Conservation (phyloP, 1,140 invertebrate genomes). For the Eriosoma lanigerum region DNA sequence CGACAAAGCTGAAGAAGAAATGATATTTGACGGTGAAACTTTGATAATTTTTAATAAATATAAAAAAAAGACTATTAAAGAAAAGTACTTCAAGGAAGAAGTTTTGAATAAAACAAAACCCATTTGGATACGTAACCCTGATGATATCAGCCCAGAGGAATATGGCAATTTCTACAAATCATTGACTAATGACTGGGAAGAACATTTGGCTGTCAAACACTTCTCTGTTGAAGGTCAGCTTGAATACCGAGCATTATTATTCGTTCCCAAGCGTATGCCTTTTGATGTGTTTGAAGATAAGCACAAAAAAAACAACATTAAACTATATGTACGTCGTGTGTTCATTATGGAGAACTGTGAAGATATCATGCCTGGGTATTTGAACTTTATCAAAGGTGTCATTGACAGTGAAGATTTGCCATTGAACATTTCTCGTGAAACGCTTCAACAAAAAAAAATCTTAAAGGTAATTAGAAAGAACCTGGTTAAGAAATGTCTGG, state of each 20-base stretch:
- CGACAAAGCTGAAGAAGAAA: slow-evolving; percentile 76
- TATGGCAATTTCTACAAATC: slow-evolving; percentile 99
- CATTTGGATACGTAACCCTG: slow-evolving; percentile 96
- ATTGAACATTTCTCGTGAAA: slow-evolving; percentile 97
- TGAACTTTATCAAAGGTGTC: slow-evolving; percentile 97
- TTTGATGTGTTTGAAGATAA: slow-evolving; percentile 99
- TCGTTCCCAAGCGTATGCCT: slow-evolving; percentile 90
- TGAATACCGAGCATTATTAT: slow-evolving; percentile 94
- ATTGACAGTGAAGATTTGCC: slow-evolving; percentile 98
- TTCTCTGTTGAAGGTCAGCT: slow-evolving; percentile 98
- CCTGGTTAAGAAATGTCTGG: slow-evolving; percentile 96
- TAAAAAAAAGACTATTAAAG: slow-evolving; percentile 96
- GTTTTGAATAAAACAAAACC: slow-evolving; percentile 99
- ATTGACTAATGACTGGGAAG: slow-evolving; percentile 98
- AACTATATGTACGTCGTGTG: slow-evolving; percentile 92
- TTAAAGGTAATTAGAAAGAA: slow-evolving; percentile 98
- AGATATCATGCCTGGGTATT: slow-evolving; percentile 96
- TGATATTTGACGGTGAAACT: slow-evolving; percentile 66
- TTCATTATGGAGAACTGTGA: slow-evolving; percentile 99
- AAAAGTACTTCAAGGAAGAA: slow-evolving; percentile 97
- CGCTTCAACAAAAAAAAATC: slow-evolving; percentile 98
- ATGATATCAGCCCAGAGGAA: slow-evolving; percentile 96
- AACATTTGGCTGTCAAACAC: slow-evolving; percentile 97
- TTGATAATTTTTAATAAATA: too few relatives aligned
- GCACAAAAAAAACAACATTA: slow-evolving; percentile 98